phyloP scores from a whole-genome alignment of 2,113 vertebrate genomes.

The Setophaga coronata region DNA sequence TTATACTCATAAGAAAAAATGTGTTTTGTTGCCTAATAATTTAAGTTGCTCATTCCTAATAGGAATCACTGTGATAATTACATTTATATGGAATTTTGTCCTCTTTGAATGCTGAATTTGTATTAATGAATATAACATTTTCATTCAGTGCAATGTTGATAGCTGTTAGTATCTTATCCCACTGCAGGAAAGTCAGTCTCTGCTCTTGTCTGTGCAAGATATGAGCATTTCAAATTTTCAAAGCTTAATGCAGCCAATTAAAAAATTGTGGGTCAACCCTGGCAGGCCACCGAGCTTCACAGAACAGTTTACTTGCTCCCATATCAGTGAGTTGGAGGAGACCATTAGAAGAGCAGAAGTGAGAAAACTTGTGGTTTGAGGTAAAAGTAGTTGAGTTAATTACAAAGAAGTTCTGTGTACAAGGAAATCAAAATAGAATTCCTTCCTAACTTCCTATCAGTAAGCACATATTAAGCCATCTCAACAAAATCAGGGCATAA shows the following conservation, averaged over 20 bases:
- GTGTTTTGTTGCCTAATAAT: background rate
- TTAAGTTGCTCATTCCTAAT: background rate
- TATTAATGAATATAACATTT: background rate
- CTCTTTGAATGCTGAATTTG: background rate
- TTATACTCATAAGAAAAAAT: background rate
- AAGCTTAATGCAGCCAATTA: background rate
- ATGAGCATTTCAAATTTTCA: background rate
- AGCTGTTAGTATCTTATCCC: background rate
- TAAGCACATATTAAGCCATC: background rate
- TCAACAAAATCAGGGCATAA: background rate
- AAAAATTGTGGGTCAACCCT: background rate
- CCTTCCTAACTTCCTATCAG: background rate
- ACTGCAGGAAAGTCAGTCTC: background rate
- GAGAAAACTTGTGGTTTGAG: background rate
- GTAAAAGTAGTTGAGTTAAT: background rate
- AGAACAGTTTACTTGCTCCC: background rate
- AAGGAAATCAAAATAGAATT: background rate
- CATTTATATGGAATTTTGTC: background rate
- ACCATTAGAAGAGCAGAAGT: background rate
- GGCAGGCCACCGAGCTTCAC: background rate
- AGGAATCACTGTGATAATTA: background rate
- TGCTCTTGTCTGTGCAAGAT: background rate
- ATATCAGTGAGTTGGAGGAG: background rate
- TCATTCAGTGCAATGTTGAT: background rate
- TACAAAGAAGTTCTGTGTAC: background rate